Conservation (phyloP, 2,888 invertebrate genomes). For the Ectemnius continuus region DNA sequence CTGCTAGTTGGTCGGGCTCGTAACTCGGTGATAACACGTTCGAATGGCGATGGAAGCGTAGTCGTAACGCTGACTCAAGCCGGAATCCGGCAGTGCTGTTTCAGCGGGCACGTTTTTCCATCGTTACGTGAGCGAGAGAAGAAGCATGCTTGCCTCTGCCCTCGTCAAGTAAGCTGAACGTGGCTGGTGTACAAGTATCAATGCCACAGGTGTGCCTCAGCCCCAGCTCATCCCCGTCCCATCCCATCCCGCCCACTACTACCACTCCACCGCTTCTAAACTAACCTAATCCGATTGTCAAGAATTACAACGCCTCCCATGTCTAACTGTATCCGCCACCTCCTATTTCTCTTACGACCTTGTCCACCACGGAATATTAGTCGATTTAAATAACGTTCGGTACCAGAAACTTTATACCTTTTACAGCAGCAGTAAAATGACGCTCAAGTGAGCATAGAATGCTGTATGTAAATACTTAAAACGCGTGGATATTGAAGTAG, state of each 20-base stretch:
- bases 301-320: constrained; percentile 24
- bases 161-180: constrained; percentile 20
- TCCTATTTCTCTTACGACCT: too few species aligned
- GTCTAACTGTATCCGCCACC: background rate
- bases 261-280: constrained; percentile 10
- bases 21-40: background rate
- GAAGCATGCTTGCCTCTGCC: constrained; percentile 1
- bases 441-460: too few species aligned
- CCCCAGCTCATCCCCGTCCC: background rate
- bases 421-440: too few species aligned
- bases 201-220: constrained; percentile 57
- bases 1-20: background rate
- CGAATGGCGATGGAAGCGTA: background rate
- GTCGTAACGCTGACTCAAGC: constrained; percentile 32
- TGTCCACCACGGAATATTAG: background rate
- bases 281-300: constrained; percentile 39
- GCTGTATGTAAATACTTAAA: too few species aligned
- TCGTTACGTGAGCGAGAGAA: constrained; percentile 24
- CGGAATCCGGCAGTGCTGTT: constrained; percentile 24
- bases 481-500: too few species aligned
- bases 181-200: constrained; percentile 22
- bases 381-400: background rate
- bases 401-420: too few species aligned
- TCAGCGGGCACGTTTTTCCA: constrained; percentile 42
- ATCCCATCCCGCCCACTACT: constrained; percentile 12